Evolutionary conservation across 2,888 invertebrate genomes (phyloP), one percentile per base, ranked within the genome.

Genomic region (Eupeodes latifasciatus): DNA sequence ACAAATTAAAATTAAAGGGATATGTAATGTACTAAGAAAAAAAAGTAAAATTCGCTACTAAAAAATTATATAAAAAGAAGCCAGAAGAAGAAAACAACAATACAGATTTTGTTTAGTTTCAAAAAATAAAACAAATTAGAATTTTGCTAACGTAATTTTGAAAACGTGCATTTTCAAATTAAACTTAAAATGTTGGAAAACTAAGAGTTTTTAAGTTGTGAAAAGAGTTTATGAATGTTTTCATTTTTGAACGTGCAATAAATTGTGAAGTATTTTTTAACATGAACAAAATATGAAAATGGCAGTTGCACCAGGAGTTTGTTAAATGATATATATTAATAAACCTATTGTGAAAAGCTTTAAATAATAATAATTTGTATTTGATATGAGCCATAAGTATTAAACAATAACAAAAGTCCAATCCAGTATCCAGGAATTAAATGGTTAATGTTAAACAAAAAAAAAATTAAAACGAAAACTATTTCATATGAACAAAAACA

Each of bases 11-110:
- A 81, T 14, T 12, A 74, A 47, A 78, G 55, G n/a, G 82, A 81
- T 57, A 59, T 1, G 19, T 57, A 27, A 4, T 27, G 47, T 9
- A 36, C 14, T 14, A 10, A 27, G 16, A 19, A 16, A 71, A 61
- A 74, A 40, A 74, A 69, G 27, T 27, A 27, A 66, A 36, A 57
- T 89, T 89, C 89, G 89, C 89, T 82, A 85, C 89, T 89, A 89
- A 89, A 89, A 89, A 75, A 27, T 51, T 51, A 77, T 27, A 64
- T 2, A 62, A 76, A 55, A 49, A 36, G 34, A 34, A 14, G 64
- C 71, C 77, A 77, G 61, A 64, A 80, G 74, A 71, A 76, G 66
- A 79, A 77, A 74, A 78, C 62, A 85, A 81, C 62, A 87, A 80
- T 62, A 83, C 79, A 79, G 44, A 40, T 40, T 55, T 49, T 75